phyloP scores from a whole-genome alignment of 53 echinoderm and acorn worm species.

The Hippasteria phrygiana region DNA sequence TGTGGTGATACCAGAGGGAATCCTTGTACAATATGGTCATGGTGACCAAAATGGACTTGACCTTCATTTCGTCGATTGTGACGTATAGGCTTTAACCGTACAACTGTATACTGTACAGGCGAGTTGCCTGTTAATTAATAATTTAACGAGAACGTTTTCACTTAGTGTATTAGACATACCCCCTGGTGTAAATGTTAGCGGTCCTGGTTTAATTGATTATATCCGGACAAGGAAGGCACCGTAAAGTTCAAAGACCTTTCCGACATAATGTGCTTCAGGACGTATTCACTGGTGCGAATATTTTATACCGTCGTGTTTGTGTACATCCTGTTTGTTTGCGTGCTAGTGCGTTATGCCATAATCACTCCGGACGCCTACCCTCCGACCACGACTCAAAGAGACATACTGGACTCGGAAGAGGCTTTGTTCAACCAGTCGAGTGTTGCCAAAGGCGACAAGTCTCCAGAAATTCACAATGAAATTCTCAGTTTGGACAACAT shows the following conservation, averaged over 20 bases:
- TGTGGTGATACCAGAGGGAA: too few species aligned
- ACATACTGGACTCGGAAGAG: background rate
- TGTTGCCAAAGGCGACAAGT: background rate
- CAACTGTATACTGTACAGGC: too few species aligned
- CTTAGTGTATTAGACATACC: too few species aligned
- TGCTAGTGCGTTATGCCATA: constrained; percentile 15
- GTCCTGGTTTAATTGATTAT: too few species aligned
- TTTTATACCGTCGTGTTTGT: constrained; percentile 34
- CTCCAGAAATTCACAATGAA: background rate
- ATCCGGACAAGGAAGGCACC: too few species aligned
- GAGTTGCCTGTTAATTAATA: too few species aligned
- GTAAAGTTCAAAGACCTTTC: background rate
- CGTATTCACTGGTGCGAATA: constrained; percentile 15
- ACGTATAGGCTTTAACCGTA: too few species aligned
- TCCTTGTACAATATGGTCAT: too few species aligned
- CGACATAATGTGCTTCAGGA: constrained; percentile 3
- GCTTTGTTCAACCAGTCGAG: background rate
- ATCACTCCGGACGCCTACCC: background rate
- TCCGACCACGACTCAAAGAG: background rate
- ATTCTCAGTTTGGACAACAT: background rate
- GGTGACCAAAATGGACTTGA: too few species aligned
- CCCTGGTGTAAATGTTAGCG: too few species aligned
- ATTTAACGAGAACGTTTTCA: too few species aligned
- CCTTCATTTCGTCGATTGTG: too few species aligned
- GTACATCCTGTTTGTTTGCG: background rate